These are phyloP conservation scores for Loxodonta africana DNA, from an alignment of 2,113 vertebrate genomes.

Conservation along the genomic window DNA sequence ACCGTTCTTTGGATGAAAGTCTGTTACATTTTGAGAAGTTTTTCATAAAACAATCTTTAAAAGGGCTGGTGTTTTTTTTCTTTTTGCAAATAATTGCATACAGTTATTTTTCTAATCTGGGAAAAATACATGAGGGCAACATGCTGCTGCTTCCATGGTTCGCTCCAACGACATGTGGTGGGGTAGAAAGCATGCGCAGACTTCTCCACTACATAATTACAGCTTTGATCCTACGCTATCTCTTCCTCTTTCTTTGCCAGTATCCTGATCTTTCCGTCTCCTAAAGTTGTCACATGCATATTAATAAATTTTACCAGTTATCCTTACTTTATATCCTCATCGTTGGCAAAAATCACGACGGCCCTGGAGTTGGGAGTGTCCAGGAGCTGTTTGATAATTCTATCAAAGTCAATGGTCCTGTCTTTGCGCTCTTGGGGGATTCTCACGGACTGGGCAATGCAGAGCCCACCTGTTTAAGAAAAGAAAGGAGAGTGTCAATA, in stretches of 20 bases:
- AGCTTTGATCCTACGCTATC: neutral
- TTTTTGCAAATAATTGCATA: neutral
- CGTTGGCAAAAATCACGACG: slow-evolving; percentile 95
- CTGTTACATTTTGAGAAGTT: neutral
- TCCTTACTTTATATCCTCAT: slow-evolving; percentile 96
- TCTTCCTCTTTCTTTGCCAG: neutral
- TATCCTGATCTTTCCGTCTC: neutral
- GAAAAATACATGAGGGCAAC: neutral
- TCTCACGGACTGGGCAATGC: slow-evolving; percentile 98
- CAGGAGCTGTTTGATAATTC: slow-evolving; percentile 94
- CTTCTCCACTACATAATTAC: neutral
- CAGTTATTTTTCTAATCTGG: neutral
- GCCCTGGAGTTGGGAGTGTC: slow-evolving; percentile 95
- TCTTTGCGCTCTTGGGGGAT: slow-evolving; percentile 95
- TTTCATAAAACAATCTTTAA: neutral
- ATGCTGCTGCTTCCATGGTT: neutral
- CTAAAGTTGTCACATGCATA: slow-evolving; percentile 47
- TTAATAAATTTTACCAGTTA: neutral
- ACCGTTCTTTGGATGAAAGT: neutral
- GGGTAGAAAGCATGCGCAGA: neutral
- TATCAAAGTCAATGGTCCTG: slow-evolving; percentile 94
- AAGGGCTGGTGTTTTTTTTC: neutral
- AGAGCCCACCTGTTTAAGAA: slow-evolving; percentile 93
- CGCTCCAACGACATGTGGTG: rapidly evolving
- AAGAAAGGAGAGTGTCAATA: slow-evolving; percentile 72